Evolutionary conservation across 2,888 invertebrate genomes (phyloP).

Genomic region (Sminthurinus aureus): DNA sequence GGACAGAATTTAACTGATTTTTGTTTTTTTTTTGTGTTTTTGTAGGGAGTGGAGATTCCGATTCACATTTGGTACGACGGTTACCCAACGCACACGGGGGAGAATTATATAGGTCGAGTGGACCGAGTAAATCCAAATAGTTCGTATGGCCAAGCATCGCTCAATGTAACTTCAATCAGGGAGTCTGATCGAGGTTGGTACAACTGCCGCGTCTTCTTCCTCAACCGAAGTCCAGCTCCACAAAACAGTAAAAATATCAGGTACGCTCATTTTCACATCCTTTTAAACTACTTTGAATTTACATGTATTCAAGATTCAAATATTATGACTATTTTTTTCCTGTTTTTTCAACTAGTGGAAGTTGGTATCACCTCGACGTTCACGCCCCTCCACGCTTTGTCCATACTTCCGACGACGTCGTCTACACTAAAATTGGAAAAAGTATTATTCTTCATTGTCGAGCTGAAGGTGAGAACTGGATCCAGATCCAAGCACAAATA

Average conservation of each 20-base stretch:
- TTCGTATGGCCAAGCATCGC: slow-evolving; percentile 79
- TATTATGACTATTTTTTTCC: background rate
- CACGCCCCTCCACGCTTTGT: slow-evolving; percentile 96
- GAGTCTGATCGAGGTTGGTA: slow-evolving; percentile 97
- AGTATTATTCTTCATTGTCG: slow-evolving; percentile 96
- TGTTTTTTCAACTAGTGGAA: slow-evolving; percentile 69
- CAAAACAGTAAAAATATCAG: slow-evolving; percentile 73
- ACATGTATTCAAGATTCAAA: background rate
- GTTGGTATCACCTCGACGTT: slow-evolving; percentile 98
- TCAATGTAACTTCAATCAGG: slow-evolving; percentile 93
- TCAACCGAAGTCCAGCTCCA: slow-evolving; percentile 90
- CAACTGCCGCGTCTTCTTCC: slow-evolving; percentile 92
- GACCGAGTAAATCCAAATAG: slow-evolving; percentile 83
- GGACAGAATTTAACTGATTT: background rate
- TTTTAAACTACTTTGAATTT: too few relatives aligned
- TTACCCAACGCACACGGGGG: slow-evolving; percentile 95
- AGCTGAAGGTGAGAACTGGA: slow-evolving; percentile 72
- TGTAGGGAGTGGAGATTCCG: slow-evolving; percentile 90
- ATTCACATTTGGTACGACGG: slow-evolving; percentile 99
- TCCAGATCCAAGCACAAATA: too few relatives aligned
- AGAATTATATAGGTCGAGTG: slow-evolving; percentile 91
- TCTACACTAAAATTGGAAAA: slow-evolving; percentile 96
- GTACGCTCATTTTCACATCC: background rate
- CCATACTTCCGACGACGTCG: slow-evolving; percentile 93
- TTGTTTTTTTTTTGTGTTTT: slow-evolving; percentile 61